A percentile compares a stretch with the other conserved stretches of the same genome.
These are phyloP conservation scores for Lepisosteus osseus DNA, from an alignment of 2,113 vertebrate species.

Conservation along the genomic window DNA sequence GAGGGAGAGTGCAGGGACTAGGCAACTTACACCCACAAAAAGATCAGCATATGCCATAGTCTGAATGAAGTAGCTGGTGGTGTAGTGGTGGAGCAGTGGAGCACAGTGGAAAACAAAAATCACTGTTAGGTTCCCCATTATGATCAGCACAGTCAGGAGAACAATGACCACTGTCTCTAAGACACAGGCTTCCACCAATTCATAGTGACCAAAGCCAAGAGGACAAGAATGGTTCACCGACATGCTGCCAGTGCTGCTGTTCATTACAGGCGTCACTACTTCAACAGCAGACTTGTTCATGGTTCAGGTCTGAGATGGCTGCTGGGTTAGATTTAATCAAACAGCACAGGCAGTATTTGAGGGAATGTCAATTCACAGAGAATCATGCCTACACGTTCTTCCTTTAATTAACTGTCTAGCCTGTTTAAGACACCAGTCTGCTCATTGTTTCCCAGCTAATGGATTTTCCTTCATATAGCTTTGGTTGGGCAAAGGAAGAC, in stretches of 20 bases:
- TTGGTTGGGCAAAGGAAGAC: conserved; percentile 50
- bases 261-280: conserved; percentile 71
- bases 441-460: conserved; percentile 35
- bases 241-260: conserved; percentile 65
- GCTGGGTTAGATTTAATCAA: not conserved
- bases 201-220: conserved; percentile 85
- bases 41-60: conserved; percentile 98
- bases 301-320: conserved; percentile 58
- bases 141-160: conserved; percentile 91
- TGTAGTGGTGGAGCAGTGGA: conserved; percentile 93
- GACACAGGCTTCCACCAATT: conserved; percentile 81
- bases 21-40: conserved; percentile 92
- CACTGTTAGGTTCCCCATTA: conserved; percentile 91
- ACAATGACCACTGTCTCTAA: conserved; percentile 91
- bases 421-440: too few relatives aligned
- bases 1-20: conserved; percentile 91
- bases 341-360: not conserved
- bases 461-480: conserved; percentile 59
- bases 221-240: conserved; percentile 87
- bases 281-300: conserved; percentile 86
- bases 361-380: too few relatives aligned
- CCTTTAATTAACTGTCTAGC: too few relatives aligned
- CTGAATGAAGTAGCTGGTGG: conserved; percentile 97
- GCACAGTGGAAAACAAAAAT: conserved; percentile 98
- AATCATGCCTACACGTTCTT: too few relatives aligned